A percentile compares a stretch with the other conserved stretches of the same genome.
phyloP scores from a whole-genome alignment of 2,797 vertebrate genomes.

The Prunella strophiata region DNA sequence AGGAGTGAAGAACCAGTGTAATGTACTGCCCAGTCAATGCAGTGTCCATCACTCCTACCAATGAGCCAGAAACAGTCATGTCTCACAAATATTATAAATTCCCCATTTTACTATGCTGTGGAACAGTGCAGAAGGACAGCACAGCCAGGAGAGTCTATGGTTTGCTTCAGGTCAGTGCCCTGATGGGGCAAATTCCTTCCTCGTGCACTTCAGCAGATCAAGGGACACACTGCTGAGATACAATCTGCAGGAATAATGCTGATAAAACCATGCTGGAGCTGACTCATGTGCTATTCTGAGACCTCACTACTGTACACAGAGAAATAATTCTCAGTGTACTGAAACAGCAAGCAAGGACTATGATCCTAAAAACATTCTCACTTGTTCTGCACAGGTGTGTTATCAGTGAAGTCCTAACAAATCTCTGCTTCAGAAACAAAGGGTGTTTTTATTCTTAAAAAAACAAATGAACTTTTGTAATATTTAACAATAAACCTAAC shows the following conservation, averaged over 20 bases:
- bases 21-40: background rate
- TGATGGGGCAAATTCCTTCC: background rate
- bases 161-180: background rate
- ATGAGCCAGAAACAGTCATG: background rate
- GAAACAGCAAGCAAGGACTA: background rate
- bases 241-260: background rate
- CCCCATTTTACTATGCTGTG: background rate
- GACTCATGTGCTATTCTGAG: slow-evolving; percentile 32
- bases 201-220: background rate
- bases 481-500: background rate
- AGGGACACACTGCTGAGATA: background rate
- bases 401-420: background rate
- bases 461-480: background rate
- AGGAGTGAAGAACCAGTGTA: background rate
- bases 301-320: background rate
- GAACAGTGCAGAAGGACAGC: background rate
- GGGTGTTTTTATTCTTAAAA: background rate
- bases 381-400: background rate
- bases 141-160: fast-evolving
- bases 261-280: slow-evolving; percentile 24
- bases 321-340: background rate
- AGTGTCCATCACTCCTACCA: background rate
- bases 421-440: background rate
- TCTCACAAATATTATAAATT: background rate
- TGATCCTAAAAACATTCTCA: background rate